Evolutionary conservation across 2,797 vertebrate species (phyloP).

Genomic region (Garrulus glandarius): DNA sequence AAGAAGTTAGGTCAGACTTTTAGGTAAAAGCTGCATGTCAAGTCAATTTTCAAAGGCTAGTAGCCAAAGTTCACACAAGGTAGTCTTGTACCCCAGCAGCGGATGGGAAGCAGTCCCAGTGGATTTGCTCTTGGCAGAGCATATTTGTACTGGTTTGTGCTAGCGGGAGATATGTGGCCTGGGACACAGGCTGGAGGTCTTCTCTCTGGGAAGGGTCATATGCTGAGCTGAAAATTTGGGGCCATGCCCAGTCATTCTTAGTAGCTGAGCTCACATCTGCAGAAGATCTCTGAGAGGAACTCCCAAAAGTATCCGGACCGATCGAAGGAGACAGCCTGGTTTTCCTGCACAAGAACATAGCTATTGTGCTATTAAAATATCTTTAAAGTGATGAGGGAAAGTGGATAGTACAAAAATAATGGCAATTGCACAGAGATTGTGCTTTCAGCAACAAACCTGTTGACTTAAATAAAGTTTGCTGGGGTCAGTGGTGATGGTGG

Average conservation of each 20-base stretch:
- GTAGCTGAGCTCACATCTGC: conserved; percentile 46
- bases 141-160: background rate
- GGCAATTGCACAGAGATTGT: background rate
- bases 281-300: conserved; percentile 16
- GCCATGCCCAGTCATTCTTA: conserved; percentile 37
- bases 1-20: background rate
- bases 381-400: background rate
- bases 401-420: background rate
- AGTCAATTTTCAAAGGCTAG: background rate
- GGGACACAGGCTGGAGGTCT: conserved; percentile 33
- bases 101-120: background rate
- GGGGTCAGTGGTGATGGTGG: background rate
- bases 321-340: background rate
- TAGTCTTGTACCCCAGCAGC: background rate
- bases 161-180: background rate
- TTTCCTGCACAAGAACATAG: background rate
- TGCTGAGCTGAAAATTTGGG: conserved; percentile 20
- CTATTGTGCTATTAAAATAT: background rate
- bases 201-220: conserved; percentile 39
- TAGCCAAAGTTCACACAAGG: conserved; percentile 15
- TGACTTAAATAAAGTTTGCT: background rate
- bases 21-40: background rate
- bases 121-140: background rate
- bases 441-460: background rate
- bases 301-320: background rate